Conservation (phyloP, 2,797 vertebrate genomes). For the Cuculus canorus region DNA sequence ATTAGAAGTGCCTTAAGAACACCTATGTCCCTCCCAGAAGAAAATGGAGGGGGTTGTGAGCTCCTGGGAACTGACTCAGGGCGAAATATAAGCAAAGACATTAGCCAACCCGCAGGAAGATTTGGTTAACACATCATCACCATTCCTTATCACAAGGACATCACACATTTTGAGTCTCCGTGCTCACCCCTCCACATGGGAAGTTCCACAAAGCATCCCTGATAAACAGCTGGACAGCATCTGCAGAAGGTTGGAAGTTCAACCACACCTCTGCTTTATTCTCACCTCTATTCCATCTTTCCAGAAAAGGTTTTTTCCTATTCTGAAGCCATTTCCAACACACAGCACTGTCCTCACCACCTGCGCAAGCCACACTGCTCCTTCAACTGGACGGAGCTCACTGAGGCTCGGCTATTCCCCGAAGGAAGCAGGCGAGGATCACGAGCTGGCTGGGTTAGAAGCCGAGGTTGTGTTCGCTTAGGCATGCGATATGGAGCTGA, state of each 20-base stretch:
- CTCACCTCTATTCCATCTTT: not conserved
- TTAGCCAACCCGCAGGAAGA: not conserved
- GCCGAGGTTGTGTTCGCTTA: not conserved
- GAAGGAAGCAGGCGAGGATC: not conserved
- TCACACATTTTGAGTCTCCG: not conserved
- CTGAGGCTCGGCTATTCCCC: not conserved
- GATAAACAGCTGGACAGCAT: not conserved
- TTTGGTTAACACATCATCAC: not conserved
- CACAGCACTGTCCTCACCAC: too few species aligned
- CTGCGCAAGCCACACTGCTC: fast-evolving
- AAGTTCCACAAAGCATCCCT: not conserved
- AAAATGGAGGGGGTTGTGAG: not conserved
- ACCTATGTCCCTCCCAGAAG: not conserved
- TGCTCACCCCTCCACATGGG: not conserved
- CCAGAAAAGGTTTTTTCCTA: not conserved
- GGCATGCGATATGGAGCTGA: not conserved
- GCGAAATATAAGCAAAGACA: not conserved
- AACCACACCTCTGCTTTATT: not conserved
- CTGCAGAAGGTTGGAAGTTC: not conserved
- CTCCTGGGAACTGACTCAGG: not conserved
- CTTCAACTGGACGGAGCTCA: fast-evolving
- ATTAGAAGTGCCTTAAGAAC: not conserved
- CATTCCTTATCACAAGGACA: not conserved
- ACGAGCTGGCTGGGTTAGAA: not conserved
- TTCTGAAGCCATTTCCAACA: not conserved